phyloP scores from a whole-genome alignment of 2,797 vertebrate species.

The Moxostoma hubbsi region DNA sequence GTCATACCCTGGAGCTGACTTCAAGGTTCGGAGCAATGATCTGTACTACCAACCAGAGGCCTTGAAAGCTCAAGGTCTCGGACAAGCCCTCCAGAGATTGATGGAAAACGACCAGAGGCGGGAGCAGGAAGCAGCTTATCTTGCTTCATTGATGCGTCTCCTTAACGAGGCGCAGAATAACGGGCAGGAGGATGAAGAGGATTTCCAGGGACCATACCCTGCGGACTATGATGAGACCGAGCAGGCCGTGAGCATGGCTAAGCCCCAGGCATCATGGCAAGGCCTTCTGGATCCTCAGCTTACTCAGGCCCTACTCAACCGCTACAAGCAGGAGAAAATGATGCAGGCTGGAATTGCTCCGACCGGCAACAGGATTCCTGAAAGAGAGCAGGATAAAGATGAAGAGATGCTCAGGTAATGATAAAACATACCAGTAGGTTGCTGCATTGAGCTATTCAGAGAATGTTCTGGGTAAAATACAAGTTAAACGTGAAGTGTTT shows the following conservation, averaged over 20 bases:
- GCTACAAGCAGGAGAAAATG: conserved; percentile 69
- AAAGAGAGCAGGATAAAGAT: conserved; percentile 65
- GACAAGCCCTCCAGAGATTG: conserved; percentile 79
- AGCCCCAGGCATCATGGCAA: conserved; percentile 70
- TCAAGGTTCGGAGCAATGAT: conserved; percentile 60
- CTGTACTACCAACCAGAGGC: conserved; percentile 73
- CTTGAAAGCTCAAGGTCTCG: conserved; percentile 73
- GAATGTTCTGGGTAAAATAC: no score
- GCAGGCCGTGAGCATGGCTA: conserved; percentile 65
- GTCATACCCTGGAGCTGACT: conserved; percentile 69
- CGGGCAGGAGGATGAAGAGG: conserved; percentile 62
- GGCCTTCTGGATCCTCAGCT: conserved; percentile 72
- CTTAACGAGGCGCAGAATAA: conserved; percentile 70
- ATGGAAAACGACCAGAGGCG: conserved; percentile 78
- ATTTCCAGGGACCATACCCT: conserved; percentile 67
- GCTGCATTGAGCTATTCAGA: neutral
- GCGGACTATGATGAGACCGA: conserved; percentile 78
- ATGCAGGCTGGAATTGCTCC: conserved; percentile 58
- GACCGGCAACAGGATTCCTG: conserved; percentile 51
- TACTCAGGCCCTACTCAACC: conserved; percentile 73
- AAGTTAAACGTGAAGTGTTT: no score
- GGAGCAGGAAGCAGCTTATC: conserved; percentile 76
- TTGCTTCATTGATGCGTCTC: conserved; percentile 76
- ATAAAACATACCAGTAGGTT: neutral
- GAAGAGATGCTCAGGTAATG: conserved; percentile 77